phyloP scores from a whole-genome alignment of 2,113 vertebrate species.

The Rana temporaria region DNA sequence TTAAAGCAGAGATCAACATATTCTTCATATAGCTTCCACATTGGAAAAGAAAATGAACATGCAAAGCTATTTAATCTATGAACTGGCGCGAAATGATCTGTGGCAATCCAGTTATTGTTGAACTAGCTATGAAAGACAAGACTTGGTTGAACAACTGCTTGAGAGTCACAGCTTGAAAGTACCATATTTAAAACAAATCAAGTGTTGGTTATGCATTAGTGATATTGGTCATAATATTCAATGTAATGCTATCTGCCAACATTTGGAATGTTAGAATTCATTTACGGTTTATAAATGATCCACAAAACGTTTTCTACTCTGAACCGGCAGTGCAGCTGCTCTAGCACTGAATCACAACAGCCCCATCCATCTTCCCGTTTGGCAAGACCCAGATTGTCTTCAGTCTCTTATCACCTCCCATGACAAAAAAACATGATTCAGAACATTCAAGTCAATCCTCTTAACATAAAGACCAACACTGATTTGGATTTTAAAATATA shows the following conservation, averaged over 20 bases:
- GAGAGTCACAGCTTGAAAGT: neutral
- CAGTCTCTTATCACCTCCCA: neutral
- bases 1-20: neutral
- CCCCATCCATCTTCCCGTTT: neutral
- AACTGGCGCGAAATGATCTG: neutral
- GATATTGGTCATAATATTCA: neutral
- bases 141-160: neutral
- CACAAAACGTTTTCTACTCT: neutral
- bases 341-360: neutral
- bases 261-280: neutral
- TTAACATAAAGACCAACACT: constrained; percentile 72
- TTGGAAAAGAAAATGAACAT: neutral
- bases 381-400: neutral
- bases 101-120: neutral
- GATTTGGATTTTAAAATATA: constrained; percentile 70
- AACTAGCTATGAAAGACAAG: neutral
- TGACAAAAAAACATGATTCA: constrained; percentile 31
- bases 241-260: neutral
- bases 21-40: no score
- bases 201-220: neutral
- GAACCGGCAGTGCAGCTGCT: neutral
- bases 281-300: neutral
- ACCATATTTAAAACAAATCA: neutral
- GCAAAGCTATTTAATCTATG: neutral
- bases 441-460: constrained; percentile 65